Base-by-base conservation (phyloP, 30 jellyfish, hydroid and myxozoan species). In the Calvadosia cruxmelitensis region DNA sequence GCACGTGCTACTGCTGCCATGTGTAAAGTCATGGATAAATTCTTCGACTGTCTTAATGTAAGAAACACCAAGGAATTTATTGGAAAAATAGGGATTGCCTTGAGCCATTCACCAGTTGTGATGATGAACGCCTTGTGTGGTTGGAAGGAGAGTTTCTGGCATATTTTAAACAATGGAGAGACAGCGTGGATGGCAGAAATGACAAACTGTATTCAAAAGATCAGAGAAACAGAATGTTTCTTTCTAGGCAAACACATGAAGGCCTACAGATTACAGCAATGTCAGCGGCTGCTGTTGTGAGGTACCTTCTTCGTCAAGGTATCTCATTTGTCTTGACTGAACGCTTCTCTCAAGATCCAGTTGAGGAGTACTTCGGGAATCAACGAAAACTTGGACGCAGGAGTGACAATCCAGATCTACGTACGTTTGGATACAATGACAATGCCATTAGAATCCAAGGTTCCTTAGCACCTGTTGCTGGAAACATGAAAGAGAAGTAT, bases 101-200 rank as follows among this genome's bases (percentile, higher is more conserved):
- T 33, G 57, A 63, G 49, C 85, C 85, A 1, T 64, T 35, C 80
- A 25, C 67, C 70, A 49, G 67, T 35, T 63, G 48, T 23, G 70
- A 34, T 64, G 85, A 74, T 74, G 85, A 74, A 65, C 85, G 85
- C 57, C 50, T 74, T 65, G 67, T 42, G 29, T 66, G 85, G 85
- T 50, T 74, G 70, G 61, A 74, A 64, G 79, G 36, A 42, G 52
- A 31, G 34, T 57, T 73, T 29, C 24, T 73, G 2, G 5, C 66
- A 33, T 73, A 53, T 52, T 63, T 73, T 42, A 42, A 10, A 42
- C 13, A 7, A 27, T 64, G 74, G 74, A 64, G 30, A 30, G 26
- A 30, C n/a, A 23, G 66, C 30, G 30, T 64, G 25, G 63, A 7
- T 64, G 30, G 30, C 64, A 27, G 74, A n/a, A 7, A 42, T 15